A percentile compares a stretch with the other conserved stretches of the same genome.
phyloP scores from a whole-genome alignment of 1,140 invertebrate genomes.

The Eubasilissa regina region DNA sequence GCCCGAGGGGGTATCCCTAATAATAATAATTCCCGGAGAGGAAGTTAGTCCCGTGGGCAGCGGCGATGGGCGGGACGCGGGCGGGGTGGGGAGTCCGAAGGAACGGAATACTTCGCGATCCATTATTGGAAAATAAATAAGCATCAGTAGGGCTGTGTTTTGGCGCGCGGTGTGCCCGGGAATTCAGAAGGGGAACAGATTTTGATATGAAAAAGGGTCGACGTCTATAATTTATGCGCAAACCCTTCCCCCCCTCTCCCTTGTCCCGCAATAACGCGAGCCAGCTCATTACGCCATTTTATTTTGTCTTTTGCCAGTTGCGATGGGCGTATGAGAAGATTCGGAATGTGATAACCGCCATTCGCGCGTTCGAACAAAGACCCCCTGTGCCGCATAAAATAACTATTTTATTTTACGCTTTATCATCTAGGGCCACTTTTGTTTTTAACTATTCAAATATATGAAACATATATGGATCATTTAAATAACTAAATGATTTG shows the following conservation, averaged over 20 bases:
- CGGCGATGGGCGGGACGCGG: background rate
- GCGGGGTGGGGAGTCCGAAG: background rate
- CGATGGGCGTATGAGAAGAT: slow-evolving; percentile 27
- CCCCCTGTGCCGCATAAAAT: too few species aligned
- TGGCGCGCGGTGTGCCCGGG: slow-evolving; percentile 36
- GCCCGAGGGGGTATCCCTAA: slow-evolving; percentile 9
- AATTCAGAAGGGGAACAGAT: slow-evolving; percentile 52
- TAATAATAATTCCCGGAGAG: slow-evolving; percentile 18
- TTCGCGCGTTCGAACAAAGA: background rate
- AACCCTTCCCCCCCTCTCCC: background rate
- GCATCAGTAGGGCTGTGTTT: slow-evolving; percentile 38
- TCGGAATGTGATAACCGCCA: slow-evolving; percentile 8
- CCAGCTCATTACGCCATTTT: slow-evolving; percentile 4
- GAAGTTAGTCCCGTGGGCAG: background rate
- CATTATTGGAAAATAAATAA: slow-evolving; percentile 59
- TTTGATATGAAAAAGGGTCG: slow-evolving; percentile 56
- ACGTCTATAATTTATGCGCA: slow-evolving; percentile 53
- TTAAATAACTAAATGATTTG: too few species aligned
- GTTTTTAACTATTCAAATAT: too few species aligned
- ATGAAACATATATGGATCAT: too few species aligned
- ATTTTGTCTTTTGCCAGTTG: background rate
- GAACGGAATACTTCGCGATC: slow-evolving; percentile 50
- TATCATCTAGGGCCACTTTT: too few species aligned
- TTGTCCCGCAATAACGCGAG: background rate
- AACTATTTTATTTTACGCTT: too few species aligned